Evolutionary conservation across 2,113 vertebrate genomes (phyloP), one percentile per base, ranked within the genome.

Genomic region (Syngnathus typhle): DNA sequence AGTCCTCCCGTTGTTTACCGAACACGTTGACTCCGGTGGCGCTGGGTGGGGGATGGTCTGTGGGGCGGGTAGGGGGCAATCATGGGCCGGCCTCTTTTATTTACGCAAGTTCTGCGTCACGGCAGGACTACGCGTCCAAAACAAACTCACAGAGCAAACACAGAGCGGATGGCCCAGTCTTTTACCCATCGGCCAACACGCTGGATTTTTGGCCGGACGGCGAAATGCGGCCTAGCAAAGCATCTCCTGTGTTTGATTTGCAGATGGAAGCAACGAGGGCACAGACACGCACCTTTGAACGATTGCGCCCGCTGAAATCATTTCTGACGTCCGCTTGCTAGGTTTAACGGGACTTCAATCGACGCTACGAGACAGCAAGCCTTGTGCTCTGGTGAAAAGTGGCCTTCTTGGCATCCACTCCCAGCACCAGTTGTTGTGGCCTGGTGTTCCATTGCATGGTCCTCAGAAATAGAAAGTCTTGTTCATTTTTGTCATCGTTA

Each of bases 61-160:
- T 32, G 27, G 51, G 18, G 6, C 13, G 8, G 41, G 10, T 46
- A 1, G 23, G 54, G 49, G 41, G 44, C 10, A 23, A 23, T n/a
- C 21, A 11, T 58, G 13, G 13, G 13, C 55, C 66, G 69, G 72
- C 63, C 55, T 76, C 38, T 6, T 70, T 68, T 64, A 54, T 64
- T 81, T 82, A 65, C 69, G 38, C 38, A 84, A 32, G 58, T 75
- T 46, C 46, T 86, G 75, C 83, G 79, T 88, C 88, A 89, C 61
- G 47, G 68, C 37, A 60, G 44, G 39, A 16, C 64, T 51, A 69
- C 18, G 8, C 38, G 23, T 64, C 75, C 71, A 82, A 81, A 87
- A 77, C 79, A 84, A 87, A 85, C 69, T 74, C 27, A 38, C 39
- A 77, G 59, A 68, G 21, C 65, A 67, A 21, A 13, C 43, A 61